phyloP scores from a whole-genome alignment of 1,140 invertebrate species.

The Babylonia areolata region DNA sequence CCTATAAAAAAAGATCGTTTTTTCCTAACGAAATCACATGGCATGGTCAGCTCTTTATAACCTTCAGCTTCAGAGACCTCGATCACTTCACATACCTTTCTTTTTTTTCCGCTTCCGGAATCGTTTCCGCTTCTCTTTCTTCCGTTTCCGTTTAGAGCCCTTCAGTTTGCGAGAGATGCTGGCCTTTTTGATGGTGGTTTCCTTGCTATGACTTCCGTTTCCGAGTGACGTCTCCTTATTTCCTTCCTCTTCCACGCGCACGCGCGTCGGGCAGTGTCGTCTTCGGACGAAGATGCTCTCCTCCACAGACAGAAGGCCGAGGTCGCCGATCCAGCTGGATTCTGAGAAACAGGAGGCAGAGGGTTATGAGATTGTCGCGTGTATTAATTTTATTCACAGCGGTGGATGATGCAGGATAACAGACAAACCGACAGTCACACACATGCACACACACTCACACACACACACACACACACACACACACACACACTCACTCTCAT shows the following conservation, averaged over 20 bases:
- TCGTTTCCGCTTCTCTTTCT: constrained; percentile 15
- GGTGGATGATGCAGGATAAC: too few species aligned
- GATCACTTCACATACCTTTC: constrained; percentile 7
- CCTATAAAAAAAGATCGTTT: neutral
- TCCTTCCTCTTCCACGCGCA: constrained; percentile 1
- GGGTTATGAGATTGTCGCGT: too few species aligned
- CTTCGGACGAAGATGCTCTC: constrained; percentile 9
- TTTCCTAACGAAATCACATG: neutral
- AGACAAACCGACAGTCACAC: too few species aligned
- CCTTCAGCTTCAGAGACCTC: too few species aligned
- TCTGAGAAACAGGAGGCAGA: neutral
- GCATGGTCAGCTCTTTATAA: too few species aligned
- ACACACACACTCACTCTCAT: neutral
- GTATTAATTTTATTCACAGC: too few species aligned
- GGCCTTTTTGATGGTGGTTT: neutral
- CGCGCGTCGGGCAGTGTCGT: neutral
- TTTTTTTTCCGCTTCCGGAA: constrained; percentile 13
- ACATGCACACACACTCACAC: neutral
- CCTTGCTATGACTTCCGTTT: constrained; percentile 10
- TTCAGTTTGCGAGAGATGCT: neutral
- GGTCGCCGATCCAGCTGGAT: neutral
- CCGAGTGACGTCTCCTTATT: neutral
- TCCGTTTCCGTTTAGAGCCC: constrained; percentile 18
- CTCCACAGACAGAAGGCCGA: neutral
- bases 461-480: neutral